Evolutionary conservation across 2,888 invertebrate genomes (phyloP), one percentile per base, ranked within the genome.

Genomic region (Agriopis leucophaearia): DNA sequence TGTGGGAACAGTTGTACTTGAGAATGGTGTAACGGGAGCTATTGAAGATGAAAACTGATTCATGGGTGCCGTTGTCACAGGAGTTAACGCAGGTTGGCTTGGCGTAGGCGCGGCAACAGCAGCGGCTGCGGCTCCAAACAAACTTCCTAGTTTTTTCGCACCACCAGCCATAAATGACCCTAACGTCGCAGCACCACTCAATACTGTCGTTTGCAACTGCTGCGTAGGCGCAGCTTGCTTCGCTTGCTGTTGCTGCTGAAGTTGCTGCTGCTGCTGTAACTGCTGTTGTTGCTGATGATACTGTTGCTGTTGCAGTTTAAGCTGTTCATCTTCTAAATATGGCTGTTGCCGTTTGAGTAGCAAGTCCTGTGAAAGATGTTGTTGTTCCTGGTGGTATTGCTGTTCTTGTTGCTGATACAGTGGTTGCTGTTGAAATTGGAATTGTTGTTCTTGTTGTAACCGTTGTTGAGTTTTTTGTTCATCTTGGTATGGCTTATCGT

Each of bases 91-190:
- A 36, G 78, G 66, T 63, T 88, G 90, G 58, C 78, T 84, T 15
- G 82, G 78, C 42, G 87, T 71, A 44, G 93, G 91, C 42, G 92
- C 75, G 9, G 87, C 83, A 2, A 93, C 92, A 12, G 94, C 92
- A 5, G 94, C 92, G 8, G 94, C 93, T 1, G 94, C 94, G 27
- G 94, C 91, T 48, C 94, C 94, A 60, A 94, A 92, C 54, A 94
- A 88, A 74, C 91, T 94, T 13, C 94, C 94, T 13, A 94, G 81
- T 75, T 90, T 94, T 72, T 94, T 94, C 13, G 94, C 94, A 69
- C 94, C 93, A 65, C 94, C 94, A 3, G 93, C 91, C 90, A 94
- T 91, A 44, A 94, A 82, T 8, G 91, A 92, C n/a, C 94, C 94
- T 74, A 94, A 83, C 5, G 92, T 92, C 60, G 94, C 93, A 47